phyloP scores from a whole-genome alignment of 2,888 invertebrate species.

The Halictus ligatus region DNA sequence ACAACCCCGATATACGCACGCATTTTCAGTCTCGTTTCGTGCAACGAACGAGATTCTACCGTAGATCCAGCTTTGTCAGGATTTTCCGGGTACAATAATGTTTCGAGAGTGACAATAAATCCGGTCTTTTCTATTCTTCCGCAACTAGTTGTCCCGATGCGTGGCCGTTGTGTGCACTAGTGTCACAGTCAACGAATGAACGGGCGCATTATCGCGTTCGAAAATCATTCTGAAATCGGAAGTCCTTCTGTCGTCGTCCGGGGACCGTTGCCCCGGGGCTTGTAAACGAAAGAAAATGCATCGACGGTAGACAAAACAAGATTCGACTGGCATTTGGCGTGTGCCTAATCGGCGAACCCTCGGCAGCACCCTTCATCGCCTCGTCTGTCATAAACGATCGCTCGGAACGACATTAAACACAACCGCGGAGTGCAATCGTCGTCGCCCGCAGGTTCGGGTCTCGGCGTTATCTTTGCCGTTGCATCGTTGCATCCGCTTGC shows the following conservation, averaged over 20 bases:
- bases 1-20: no score
- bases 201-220: background rate
- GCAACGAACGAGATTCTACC: background rate
- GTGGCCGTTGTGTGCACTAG: background rate
- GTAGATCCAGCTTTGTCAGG: background rate
- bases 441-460: conserved; percentile 33
- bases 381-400: conserved; percentile 56
- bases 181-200: background rate
- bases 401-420: conserved; percentile 52
- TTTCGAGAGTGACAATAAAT: background rate
- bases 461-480: conserved; percentile 61
- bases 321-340: conserved; percentile 50
- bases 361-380: conserved; percentile 55
- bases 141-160: background rate
- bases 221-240: background rate
- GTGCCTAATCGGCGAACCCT: conserved; percentile 46
- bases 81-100: background rate
- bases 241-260: background rate
- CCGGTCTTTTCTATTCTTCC: background rate
- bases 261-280: background rate
- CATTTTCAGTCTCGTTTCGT: background rate
- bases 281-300: background rate
- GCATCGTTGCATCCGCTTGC: conserved; percentile 57
- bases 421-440: conserved; percentile 38
- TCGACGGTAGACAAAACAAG: conserved; percentile 25